Evolutionary conservation across 2,888 invertebrate species (phyloP).

Genomic region (Hanleya hanleyi): DNA sequence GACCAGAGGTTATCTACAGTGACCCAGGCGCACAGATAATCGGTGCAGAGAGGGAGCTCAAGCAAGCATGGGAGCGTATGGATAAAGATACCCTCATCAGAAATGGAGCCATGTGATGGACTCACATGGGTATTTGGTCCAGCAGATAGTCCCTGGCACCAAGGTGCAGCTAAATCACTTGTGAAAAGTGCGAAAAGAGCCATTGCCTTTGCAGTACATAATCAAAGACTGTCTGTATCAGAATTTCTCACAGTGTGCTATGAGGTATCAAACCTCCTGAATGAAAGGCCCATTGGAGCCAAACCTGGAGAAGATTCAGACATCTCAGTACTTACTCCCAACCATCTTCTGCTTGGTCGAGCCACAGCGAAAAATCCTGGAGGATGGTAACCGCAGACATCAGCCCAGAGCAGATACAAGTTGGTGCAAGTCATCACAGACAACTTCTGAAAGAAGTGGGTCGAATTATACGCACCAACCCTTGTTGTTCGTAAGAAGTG

Average conservation of each 20-base stretch:
- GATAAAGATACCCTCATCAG: not conserved
- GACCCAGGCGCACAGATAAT: slow-evolving; percentile 15
- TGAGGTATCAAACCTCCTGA: slow-evolving; percentile 2
- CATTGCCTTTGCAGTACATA: not conserved
- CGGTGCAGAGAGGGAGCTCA: slow-evolving; percentile 16
- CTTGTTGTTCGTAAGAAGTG: not conserved
- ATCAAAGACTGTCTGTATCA: not conserved
- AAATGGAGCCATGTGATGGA: not conserved
- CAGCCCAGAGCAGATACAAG: not conserved
- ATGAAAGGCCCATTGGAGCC: slow-evolving; percentile 4
- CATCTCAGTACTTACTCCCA: slow-evolving; percentile 6
- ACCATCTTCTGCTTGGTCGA: slow-evolving; percentile 8
- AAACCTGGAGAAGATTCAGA: not conserved
- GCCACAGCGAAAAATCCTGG: slow-evolving; percentile 2
- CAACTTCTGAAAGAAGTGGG: not conserved
- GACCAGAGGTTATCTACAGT: not conserved
- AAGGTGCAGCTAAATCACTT: slow-evolving; percentile 8
- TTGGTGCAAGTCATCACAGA: not conserved
- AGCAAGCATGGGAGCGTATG: not conserved
- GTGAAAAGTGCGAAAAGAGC: not conserved
- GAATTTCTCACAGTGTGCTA: not conserved
- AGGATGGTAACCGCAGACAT: not conserved
- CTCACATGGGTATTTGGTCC: slow-evolving; percentile 10
- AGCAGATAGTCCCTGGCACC: slow-evolving; percentile 6
- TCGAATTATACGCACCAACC: not conserved